A percentile compares a stretch with the other conserved stretches of the same genome.
Evolutionary conservation across 2,113 vertebrate genomes (phyloP).

Genomic region (Poeciliopsis occidentalis): DNA sequence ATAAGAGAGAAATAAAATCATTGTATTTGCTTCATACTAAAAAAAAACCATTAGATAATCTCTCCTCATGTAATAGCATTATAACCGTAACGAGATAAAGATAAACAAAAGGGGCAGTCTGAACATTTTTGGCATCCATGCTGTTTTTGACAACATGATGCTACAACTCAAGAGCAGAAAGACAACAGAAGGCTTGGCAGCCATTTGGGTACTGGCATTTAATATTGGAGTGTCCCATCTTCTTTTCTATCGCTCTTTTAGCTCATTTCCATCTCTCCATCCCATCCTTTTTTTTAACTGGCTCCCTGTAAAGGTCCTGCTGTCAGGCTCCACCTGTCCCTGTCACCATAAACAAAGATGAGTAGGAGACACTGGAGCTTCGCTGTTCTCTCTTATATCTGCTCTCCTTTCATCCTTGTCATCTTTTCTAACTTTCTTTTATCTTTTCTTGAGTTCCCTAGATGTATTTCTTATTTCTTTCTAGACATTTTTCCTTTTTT

Average conservation of each 20-base stretch:
- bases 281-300: conserved; percentile 68
- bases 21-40: conserved; percentile 3
- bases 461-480: not conserved
- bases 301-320: conserved; percentile 75
- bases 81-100: not conserved
- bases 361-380: conserved; percentile 57
- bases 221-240: conserved; percentile 50
- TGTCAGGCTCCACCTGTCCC: conserved; percentile 78
- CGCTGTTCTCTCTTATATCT: conserved; percentile 54
- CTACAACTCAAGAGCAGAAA: conserved; percentile 41
- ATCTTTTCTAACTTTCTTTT: conserved; percentile 41
- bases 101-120: conserved; percentile 10
- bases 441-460: conserved; percentile 27
- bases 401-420: conserved; percentile 31
- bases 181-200: conserved; percentile 67
- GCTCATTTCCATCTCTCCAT: conserved; percentile 69
- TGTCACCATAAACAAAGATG: conserved; percentile 77
- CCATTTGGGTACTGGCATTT: conserved; percentile 73
- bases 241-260: conserved; percentile 67
- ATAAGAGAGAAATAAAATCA: not conserved
- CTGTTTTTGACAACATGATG: conserved; percentile 49
- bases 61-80: conserved; percentile 1
- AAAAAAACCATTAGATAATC: not conserved
- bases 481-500: conserved; percentile 16
- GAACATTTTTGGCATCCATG: conserved; percentile 30